A percentile compares a stretch with the other conserved stretches of the same genome.
Evolutionary conservation across 2,888 invertebrate genomes (phyloP).

Genomic region (Drosophila algonquin): DNA sequence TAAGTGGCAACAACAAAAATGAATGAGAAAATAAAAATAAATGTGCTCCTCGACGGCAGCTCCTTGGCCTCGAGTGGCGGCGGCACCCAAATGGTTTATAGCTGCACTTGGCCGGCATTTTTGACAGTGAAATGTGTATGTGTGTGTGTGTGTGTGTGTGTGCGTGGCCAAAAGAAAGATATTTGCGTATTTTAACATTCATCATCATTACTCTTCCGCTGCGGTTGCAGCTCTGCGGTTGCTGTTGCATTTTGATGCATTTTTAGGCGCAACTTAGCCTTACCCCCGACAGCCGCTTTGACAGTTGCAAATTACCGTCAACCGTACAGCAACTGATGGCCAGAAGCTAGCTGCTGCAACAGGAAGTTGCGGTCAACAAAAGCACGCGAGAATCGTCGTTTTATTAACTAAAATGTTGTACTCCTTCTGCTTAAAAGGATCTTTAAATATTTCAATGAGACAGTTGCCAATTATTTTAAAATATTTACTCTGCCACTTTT

Average conservation of each 20-base stretch:
- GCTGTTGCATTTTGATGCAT: slow-evolving; percentile 51
- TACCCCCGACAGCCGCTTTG: slow-evolving; percentile 57
- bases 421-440: background rate
- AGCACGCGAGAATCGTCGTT: slow-evolving; percentile 19
- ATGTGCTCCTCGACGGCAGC: slow-evolving; percentile 21
- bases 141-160: slow-evolving; percentile 30
- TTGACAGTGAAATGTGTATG: slow-evolving; percentile 75
- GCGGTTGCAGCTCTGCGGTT: slow-evolving; percentile 3
- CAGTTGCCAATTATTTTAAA: no score
- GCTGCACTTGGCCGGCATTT: slow-evolving; percentile 36
- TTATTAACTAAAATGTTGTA: background rate
- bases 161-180: slow-evolving; percentile 68
- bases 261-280: slow-evolving; percentile 63
- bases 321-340: slow-evolving; percentile 7
- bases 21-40: slow-evolving; percentile 31
- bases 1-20: slow-evolving; percentile 62
- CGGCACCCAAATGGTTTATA: slow-evolving; percentile 41
- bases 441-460: background rate
- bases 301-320: slow-evolving; percentile 70
- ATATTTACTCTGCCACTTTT: no score
- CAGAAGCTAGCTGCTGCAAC: slow-evolving; percentile 20
- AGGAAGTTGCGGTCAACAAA: background rate
- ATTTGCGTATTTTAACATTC: slow-evolving; percentile 76
- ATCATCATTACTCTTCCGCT: slow-evolving; percentile 72
- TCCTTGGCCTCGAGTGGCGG: slow-evolving; percentile 5